phyloP scores from a whole-genome alignment of 2,888 invertebrate genomes.

The Ornithoptera alexandrae region DNA sequence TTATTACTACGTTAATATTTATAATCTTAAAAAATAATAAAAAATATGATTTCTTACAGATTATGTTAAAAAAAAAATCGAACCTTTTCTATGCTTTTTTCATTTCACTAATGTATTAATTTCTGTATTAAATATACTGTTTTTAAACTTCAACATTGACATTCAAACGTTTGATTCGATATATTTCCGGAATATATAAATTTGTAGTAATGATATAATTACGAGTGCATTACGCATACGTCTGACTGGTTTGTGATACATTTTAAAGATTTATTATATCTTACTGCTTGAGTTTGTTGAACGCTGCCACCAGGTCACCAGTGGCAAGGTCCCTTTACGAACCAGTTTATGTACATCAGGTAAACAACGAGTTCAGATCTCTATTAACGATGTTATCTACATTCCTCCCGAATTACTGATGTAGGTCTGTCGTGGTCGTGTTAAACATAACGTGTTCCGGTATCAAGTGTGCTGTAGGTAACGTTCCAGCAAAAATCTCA shows the following conservation, averaged over 20 bases:
- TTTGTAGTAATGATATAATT: neutral
- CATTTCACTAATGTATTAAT: too few species aligned
- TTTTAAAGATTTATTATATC: constrained; percentile 9
- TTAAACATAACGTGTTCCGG: too few species aligned
- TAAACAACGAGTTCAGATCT: neutral
- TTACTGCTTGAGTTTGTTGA: constrained; percentile 8
- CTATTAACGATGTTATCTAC: neutral
- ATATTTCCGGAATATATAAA: constrained; percentile 1
- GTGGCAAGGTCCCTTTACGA: constrained; percentile 11
- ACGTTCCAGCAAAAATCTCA: too few species aligned
- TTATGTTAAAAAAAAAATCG: too few species aligned
- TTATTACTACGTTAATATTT: too few species aligned
- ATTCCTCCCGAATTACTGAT: neutral
- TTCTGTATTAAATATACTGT: neutral
- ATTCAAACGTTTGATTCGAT: neutral
- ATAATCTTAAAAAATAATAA: too few species aligned
- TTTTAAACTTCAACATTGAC: neutral
- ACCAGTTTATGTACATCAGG: neutral
- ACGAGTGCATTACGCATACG: neutral
- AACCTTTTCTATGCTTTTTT: too few species aligned
- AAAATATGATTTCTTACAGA: too few species aligned
- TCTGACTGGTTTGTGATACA: constrained; percentile 10
- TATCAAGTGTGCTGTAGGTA: too few species aligned
- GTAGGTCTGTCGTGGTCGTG: too few species aligned
- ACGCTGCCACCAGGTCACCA: constrained; percentile 9